Evolutionary conservation across 2,797 vertebrate genomes (phyloP), one percentile per base, ranked within the genome.

Genomic region (Tiaroga cobitis): DNA sequence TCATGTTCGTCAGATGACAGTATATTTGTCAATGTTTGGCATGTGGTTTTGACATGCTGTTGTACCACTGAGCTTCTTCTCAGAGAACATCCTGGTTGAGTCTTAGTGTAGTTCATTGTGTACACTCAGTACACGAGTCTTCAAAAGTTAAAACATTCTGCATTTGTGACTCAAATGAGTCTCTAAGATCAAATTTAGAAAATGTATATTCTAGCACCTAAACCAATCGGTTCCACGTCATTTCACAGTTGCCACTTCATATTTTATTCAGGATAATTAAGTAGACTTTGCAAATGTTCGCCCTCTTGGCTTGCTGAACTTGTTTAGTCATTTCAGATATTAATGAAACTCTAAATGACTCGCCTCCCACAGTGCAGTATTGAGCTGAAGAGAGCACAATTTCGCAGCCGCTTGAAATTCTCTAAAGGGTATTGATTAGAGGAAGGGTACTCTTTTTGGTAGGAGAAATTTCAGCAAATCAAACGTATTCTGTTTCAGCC

Each of bases 401-500:
- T 93, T 90, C 87, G 84, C 89, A 85, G 85, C 87, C 90, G 82
- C 90, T 91, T 81, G 56, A 65, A 88, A 86, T 88, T 81, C 70
- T 81, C 84, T 84, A 85, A 87, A 70, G 70, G 82, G 67, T 92
- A 94, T 93, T 89, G 93, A 95, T 95, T 92, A 88, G 78, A 88
- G 83, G 49, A 76, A 83, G 84, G 84, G 87, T 82, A 83, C 89
- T 92, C 92, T 91, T 92, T 93, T 92, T 91, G 91, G 78, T 82
- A 86, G 86, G 87, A 84, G 90, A 94, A 92, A 89, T 81, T 84
- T 90, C 80, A 90, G 83, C 80, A 84, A 91, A 90, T 69, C 72
- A 86, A 90, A 86, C 93, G 93, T 93, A 94, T 93, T 93, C 93
- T 96, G 94, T 87, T 89, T 86, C 89, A 86, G 72, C 69, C 51